Conservation (phyloP, 2,113 vertebrate species). For the Tetrao urogallus region DNA sequence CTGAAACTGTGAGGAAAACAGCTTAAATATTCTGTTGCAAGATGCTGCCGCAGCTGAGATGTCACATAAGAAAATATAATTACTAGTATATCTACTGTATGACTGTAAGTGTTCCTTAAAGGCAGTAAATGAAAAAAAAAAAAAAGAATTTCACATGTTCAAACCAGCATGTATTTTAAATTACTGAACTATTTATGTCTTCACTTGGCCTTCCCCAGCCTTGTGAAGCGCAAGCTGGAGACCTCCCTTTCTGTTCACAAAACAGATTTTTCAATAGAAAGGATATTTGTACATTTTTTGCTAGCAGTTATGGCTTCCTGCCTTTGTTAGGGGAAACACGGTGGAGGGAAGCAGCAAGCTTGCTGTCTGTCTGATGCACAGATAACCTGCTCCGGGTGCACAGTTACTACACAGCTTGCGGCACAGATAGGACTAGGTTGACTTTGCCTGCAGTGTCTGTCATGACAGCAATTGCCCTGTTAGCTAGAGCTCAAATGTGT, state of each 20-base stretch:
- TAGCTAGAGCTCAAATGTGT: neutral
- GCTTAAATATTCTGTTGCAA: neutral
- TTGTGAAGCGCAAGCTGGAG: neutral
- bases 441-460: neutral
- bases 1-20: constrained; percentile 19
- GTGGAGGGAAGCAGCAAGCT: constrained; percentile 56
- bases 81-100: neutral
- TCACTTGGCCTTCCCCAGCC: neutral
- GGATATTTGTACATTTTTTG: constrained; percentile 31
- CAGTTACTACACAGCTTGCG: neutral
- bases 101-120: neutral
- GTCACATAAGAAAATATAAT: neutral
- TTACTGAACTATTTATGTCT: constrained; percentile 2
- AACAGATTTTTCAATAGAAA: neutral
- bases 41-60: neutral
- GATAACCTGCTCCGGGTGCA: neutral
- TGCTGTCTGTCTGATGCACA: neutral
- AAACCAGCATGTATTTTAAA: neutral
- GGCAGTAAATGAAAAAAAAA: neutral
- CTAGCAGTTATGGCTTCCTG: constrained; percentile 66
- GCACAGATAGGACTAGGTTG: neutral
- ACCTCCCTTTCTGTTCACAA: neutral
- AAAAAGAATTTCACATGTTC: neutral
- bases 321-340: constrained; percentile 77
- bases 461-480: neutral